Evolutionary conservation across 2,797 vertebrate species (phyloP), one percentile per base, ranked within the genome.

Genomic region (Enteromius anoplus): DNA sequence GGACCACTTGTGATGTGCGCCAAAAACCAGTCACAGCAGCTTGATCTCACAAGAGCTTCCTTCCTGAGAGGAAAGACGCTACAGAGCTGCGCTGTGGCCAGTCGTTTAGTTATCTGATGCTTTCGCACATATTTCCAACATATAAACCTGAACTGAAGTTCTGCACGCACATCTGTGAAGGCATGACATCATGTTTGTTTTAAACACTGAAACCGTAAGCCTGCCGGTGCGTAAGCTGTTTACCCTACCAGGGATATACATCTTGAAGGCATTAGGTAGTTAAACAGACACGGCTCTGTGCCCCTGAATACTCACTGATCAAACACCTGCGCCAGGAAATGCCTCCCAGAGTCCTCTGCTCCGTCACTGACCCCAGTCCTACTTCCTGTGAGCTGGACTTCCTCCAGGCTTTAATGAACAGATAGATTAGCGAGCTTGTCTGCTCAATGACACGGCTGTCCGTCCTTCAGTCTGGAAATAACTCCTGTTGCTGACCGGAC

Each of bases 21-120:
- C 80, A 89, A 84, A 86, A 90, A 91, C 88, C 82, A 82, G 88
- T 85, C 85, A 87, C 75, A 80, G 77, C 79, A 81, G 85, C 87
- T 86, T 71, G 78, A 86, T 92, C 84, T 85, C 86, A 86, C 26
- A 70, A 73, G 60, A 82, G 85, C 85, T 91, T 91, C 89, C 90
- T 92, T 91, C 87, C 87, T 91, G 87, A 85, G 80, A 71, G 86
- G 86, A 84, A 82, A 85, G 47, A 75, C 65, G 37, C 76, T 76
- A 51, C 55, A 72, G 66, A 85, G 81, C 49, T 60, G 65, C 42
- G 34, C 68, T 34, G 70, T 60, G 77, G 37, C 26, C n/a, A 55
- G 23, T 70, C 42, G 34, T 64, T 37, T 26, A 45, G 79, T 72
- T 55, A 73, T 71, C 71, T 45, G 75, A 82, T 26, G 29, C 76